These are phyloP conservation scores for Petrophora chlorosata DNA, from an alignment of 2,888 invertebrate genomes.

Conservation along the genomic window DNA sequence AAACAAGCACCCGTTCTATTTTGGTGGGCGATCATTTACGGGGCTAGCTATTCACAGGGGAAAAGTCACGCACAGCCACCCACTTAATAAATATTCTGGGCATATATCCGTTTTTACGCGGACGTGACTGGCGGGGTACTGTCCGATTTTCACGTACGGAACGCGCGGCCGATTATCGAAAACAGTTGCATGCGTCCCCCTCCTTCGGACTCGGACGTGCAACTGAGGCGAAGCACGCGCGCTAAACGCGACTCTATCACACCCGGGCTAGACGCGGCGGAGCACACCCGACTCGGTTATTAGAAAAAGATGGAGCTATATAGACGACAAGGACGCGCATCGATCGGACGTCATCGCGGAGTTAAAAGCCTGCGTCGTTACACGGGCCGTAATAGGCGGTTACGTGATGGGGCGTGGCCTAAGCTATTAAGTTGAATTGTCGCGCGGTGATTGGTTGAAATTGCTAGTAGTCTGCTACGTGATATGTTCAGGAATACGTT, in stretches of 20 bases:
- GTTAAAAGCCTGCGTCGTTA: constrained; percentile 83
- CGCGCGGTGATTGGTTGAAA: constrained; percentile 83
- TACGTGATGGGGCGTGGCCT: constrained; percentile 83
- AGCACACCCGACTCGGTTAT: constrained; percentile 58
- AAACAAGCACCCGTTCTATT: constrained; percentile 74
- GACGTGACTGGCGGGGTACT: constrained; percentile 80
- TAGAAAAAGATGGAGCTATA: constrained; percentile 62
- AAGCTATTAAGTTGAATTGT: constrained; percentile 82
- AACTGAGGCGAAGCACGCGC: constrained; percentile 81
- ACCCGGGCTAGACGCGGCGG: constrained; percentile 67
- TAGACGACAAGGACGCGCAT: constrained; percentile 53
- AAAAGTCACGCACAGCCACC: constrained; percentile 83
- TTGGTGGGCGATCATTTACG: constrained; percentile 73
- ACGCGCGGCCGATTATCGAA: constrained; percentile 83
- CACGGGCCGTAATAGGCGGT: constrained; percentile 83
- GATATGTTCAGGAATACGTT: constrained; percentile 83
- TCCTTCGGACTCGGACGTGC: constrained; percentile 80
- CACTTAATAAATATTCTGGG: constrained; percentile 86
- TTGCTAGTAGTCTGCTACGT: constrained; percentile 82
- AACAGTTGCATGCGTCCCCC: constrained; percentile 83
- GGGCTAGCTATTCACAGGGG: constrained; percentile 77
- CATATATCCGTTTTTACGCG: constrained; percentile 85
- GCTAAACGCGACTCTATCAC: constrained; percentile 81
- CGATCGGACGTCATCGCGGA: constrained; percentile 77
- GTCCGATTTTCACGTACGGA: constrained; percentile 83